Percentiles rank a stretch among this genome's conserved stretches.
These are phyloP conservation scores for Gobio gobio DNA, from an alignment of 2,113 vertebrate species.

Conservation along the genomic window DNA sequence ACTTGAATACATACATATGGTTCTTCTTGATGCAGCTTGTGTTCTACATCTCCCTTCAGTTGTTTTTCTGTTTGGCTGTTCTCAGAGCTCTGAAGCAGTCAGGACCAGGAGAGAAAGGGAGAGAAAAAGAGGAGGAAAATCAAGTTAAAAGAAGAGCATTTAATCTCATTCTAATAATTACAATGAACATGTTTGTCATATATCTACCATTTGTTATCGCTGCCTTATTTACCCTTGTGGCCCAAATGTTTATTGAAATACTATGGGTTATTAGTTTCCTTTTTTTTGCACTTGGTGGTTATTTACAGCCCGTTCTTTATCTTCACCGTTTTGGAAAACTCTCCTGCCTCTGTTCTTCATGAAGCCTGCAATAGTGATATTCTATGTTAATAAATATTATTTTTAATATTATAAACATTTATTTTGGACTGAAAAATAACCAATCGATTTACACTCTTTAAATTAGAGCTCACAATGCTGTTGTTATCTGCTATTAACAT, in stretches of 20 bases:
- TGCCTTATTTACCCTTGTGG: neutral
- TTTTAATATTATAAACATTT: neutral
- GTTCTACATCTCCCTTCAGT: neutral
- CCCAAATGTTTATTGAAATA: neutral
- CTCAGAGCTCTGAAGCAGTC: slow-evolving; percentile 17
- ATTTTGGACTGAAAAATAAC: too few species aligned
- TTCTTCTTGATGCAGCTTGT: neutral
- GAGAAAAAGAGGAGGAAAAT: slow-evolving; percentile 16
- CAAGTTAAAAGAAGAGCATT: slow-evolving; percentile 30
- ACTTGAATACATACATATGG: neutral
- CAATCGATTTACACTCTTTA: too few species aligned
- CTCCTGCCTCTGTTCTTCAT: neutral
- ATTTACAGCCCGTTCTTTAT: slow-evolving; percentile 30
- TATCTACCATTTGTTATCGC: neutral
- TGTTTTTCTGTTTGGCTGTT: slow-evolving; percentile 14
- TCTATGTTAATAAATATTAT: neutral
- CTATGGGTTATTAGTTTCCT: neutral
- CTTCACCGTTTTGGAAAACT: neutral
- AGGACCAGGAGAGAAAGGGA: slow-evolving; percentile 7
- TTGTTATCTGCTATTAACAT: too few species aligned
- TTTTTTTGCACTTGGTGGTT: neutral
- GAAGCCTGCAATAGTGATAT: neutral
- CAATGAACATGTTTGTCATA: slow-evolving; percentile 4
- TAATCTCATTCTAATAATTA: slow-evolving; percentile 24
- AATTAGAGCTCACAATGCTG: too few species aligned